phyloP scores from a whole-genome alignment of 2,113 vertebrate genomes.

The Callopanchax toddi region DNA sequence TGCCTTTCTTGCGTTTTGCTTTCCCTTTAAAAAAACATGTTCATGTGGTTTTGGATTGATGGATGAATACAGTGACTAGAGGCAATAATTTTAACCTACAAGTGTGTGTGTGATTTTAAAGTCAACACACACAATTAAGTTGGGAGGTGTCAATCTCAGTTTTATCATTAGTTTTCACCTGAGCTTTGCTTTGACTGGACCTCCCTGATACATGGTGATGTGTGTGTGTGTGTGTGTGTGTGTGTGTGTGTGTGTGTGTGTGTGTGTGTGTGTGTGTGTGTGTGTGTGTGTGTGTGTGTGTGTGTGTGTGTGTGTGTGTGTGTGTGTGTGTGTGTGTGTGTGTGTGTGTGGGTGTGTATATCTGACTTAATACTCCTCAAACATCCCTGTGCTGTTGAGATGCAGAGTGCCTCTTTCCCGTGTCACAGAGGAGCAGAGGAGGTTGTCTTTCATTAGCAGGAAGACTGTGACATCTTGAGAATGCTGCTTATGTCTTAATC shows the following conservation, averaged over 20 bases:
- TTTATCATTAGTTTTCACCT: constrained; percentile 27
- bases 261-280: constrained; percentile 2
- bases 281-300: constrained; percentile 3
- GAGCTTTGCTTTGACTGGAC: constrained; percentile 33
- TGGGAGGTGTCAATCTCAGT: constrained; percentile 15
- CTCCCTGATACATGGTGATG: constrained; percentile 14
- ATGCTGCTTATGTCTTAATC: constrained; percentile 23
- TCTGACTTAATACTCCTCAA: constrained; percentile 44
- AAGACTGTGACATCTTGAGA: constrained; percentile 41
- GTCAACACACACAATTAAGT: not conserved
- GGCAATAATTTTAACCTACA: constrained; percentile 42
- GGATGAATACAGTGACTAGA: constrained; percentile 23
- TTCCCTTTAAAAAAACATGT: not conserved
- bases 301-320: not conserved
- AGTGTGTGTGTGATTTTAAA: constrained; percentile 23
- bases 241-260: no score
- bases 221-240: not conserved
- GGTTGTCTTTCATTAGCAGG: constrained; percentile 36
- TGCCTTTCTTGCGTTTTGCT: no score
- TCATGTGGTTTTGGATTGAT: constrained; percentile 34
- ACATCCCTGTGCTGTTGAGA: constrained; percentile 41
- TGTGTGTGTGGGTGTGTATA: constrained; percentile 3
- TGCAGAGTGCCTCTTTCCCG: constrained; percentile 15
- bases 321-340: no score
- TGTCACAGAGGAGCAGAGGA: constrained; percentile 27